Base-by-base conservation (phyloP, 1,140 invertebrate genomes). In the Semibalanus balanoides region DNA sequence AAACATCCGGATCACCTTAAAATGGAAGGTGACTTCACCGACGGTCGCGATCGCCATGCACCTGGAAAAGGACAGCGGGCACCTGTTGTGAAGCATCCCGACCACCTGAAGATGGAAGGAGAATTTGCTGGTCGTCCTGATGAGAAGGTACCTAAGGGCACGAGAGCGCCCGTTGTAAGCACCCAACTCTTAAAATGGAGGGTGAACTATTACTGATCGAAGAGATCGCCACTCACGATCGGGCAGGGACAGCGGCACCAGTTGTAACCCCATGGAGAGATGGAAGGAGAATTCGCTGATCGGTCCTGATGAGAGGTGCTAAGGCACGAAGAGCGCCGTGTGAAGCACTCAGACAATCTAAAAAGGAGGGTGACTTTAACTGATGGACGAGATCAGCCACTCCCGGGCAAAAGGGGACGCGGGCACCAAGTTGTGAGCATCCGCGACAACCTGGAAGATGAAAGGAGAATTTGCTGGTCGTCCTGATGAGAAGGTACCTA, bases 101-200 rank as follows among this genome's bases (percentile, higher is more conserved):
- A 90, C 78, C 89, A 90, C 79, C 81, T 90, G 0, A 83, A 83
- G 79, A 84, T 85, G 72, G 86, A 88, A 81, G 88, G 88, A 19
- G 87, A 90, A 85, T 81, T 91, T 77, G 30, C 72, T 31, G 78
- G 69, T 0, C 73, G 35, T 22, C 73, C 75, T 28, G 28, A 79
- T 22, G 22, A 64, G 51, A 64, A 64, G 22, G 51, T 19, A 25
- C 51, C 51, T 1, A 64, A 64, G 22, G 51, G 51, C 22, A 19
- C 22, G 51, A 14, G 51, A 64, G 51, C 51, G 9, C 51, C 51
- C 3, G 51, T 64, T 25, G 51, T 64, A 64, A 64, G 22, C 40
- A 74, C 64, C 28, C 43, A 30, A 19, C 7, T 77, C 51, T 28
- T 51, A 29, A 64, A 74, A 31, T 30, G 72, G 25, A 27, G 31